Evolutionary conservation across 2,888 invertebrate genomes (phyloP).

Genomic region (Campoplex nolae): DNA sequence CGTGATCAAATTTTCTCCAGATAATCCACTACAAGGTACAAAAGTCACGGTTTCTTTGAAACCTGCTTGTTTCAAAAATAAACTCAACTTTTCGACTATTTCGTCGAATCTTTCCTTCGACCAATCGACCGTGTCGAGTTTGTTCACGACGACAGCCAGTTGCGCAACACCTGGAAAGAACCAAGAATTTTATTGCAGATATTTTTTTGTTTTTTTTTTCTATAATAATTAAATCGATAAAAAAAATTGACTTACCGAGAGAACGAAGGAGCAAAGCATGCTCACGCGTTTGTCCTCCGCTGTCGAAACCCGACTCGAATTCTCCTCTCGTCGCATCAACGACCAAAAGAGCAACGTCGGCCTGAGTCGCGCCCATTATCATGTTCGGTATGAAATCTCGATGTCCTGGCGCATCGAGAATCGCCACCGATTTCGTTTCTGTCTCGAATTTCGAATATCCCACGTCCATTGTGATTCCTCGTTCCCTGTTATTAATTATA

Average conservation of each 20-base stretch:
- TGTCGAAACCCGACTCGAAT: constrained; percentile 99
- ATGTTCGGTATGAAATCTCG: constrained; percentile 99
- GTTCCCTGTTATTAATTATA: constrained; percentile 86
- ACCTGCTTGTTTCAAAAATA: constrained; percentile 95
- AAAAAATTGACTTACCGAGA: constrained; percentile 84
- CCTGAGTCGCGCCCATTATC: constrained; percentile 99
- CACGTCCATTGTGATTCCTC: constrained; percentile 99
- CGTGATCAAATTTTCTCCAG: constrained; percentile 95
- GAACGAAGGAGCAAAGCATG: constrained; percentile 97
- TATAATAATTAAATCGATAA: neutral
- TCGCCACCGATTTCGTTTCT: constrained; percentile 90
- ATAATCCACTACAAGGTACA: constrained; percentile 98
- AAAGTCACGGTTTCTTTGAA: constrained; percentile 96
- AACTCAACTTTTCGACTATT: constrained; percentile 92
- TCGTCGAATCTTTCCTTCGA: constrained; percentile 95
- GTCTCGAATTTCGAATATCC: constrained; percentile 97
- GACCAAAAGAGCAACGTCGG: constrained; percentile 98
- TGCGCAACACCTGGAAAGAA: constrained; percentile 92
- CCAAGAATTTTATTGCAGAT: constrained; percentile 79
- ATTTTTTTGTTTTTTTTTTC: neutral
- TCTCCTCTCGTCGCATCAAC: constrained; percentile 98
- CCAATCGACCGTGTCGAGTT: constrained; percentile 98
- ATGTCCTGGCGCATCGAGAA: constrained; percentile 99
- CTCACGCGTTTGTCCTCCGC: constrained; percentile 98
- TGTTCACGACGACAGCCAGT: constrained; percentile 97